Evolutionary conservation across 2,888 invertebrate genomes (phyloP).

Genomic region (Leptinotarsa peninsularis): DNA sequence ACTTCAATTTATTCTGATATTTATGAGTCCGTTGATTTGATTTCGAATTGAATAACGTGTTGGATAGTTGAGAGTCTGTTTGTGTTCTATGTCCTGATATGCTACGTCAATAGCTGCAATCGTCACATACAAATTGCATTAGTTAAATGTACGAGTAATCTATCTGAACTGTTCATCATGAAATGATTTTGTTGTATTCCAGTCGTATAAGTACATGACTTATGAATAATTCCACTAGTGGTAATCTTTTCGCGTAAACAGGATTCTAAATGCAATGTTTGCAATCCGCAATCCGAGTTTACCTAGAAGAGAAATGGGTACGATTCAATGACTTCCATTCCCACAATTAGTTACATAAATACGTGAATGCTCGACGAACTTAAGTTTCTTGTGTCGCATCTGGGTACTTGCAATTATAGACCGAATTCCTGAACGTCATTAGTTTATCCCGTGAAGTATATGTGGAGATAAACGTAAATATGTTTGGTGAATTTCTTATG

Average conservation of each 20-base stretch:
- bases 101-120: too few species aligned
- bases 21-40: too few species aligned
- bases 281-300: neutral
- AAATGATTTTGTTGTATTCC: neutral
- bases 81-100: too few species aligned
- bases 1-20: too few species aligned
- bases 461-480: neutral
- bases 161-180: neutral
- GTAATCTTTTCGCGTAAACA: neutral
- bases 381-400: conserved; percentile 1
- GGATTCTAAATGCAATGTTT: conserved; percentile 3
- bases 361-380: conserved; percentile 14
- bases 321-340: conserved; percentile 15
- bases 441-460: conserved; percentile 4
- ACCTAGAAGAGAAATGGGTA: neutral
- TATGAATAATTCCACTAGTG: neutral
- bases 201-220: neutral
- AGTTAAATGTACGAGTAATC: neutral
- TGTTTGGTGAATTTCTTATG: neutral
- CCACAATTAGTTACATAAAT: conserved; percentile 18
- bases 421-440: conserved; percentile 2
- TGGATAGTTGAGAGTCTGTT: too few species aligned
- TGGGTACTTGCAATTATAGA: conserved; percentile 8
- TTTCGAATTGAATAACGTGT: too few species aligned
- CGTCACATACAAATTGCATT: neutral